These are phyloP conservation scores for Corythaeola cristata DNA, from an alignment of 2,113 vertebrate species.

Conservation along the genomic window DNA sequence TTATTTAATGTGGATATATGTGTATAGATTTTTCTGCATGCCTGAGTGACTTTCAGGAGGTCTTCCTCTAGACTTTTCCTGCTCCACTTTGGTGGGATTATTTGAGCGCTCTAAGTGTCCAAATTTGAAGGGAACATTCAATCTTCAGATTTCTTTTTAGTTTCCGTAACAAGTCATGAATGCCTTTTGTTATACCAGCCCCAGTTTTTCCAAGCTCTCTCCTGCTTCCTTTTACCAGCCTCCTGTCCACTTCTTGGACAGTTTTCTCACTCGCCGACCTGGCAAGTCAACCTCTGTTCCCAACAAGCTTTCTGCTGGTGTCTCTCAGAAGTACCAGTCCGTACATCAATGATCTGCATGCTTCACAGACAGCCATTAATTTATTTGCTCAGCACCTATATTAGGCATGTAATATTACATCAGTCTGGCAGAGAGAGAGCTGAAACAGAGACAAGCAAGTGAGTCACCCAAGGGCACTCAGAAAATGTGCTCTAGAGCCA, in stretches of 20 bases:
- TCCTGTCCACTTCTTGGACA: not conserved
- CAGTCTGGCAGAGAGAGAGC: not conserved
- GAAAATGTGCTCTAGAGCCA: not conserved
- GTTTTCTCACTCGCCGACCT: not conserved
- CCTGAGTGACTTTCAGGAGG: not conserved
- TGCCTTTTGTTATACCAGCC: not conserved
- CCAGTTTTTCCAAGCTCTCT: not conserved
- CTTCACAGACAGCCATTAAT: not conserved
- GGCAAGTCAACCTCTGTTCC: not conserved
- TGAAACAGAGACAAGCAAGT: conserved; percentile 12
- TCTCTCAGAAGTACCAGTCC: not conserved
- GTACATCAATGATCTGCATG: not conserved
- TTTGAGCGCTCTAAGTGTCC: not conserved
- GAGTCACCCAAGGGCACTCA: conserved; percentile 27
- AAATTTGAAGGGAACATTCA: not conserved
- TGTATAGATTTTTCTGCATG: not conserved
- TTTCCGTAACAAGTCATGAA: not conserved
- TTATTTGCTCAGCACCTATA: conserved; percentile 1
- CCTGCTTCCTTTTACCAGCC: not conserved
- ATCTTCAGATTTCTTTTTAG: not conserved
- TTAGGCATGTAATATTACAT: conserved; percentile 25
- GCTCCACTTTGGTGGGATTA: not conserved
- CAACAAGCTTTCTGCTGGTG: not conserved
- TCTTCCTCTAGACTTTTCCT: not conserved
- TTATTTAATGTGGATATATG: not conserved